These are phyloP conservation scores for Poecile montanus DNA, from an alignment of 2,797 vertebrate species.

Conservation along the genomic window DNA sequence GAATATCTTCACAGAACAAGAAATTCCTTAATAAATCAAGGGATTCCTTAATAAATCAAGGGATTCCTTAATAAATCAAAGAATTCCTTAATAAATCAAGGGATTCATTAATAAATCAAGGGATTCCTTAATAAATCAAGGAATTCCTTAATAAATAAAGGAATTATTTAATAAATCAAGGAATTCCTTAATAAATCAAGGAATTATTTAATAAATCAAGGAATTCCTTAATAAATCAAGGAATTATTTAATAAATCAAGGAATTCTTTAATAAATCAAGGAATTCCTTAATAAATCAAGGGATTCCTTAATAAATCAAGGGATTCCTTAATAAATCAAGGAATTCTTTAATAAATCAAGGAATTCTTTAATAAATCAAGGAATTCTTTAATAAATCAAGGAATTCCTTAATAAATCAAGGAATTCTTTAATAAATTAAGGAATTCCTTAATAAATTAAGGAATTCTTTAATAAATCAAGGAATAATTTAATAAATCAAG, in stretches of 20 bases:
- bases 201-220: not conserved
- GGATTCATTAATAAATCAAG: not conserved
- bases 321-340: no score
- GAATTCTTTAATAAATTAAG: no score
- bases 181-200: not conserved
- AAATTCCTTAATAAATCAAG: not conserved
- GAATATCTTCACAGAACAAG: no score
- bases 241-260: not conserved
- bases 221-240: not conserved
- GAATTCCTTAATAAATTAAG: no score
- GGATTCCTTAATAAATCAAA: not conserved
- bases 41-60: not conserved
- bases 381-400: not conserved
- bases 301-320: not conserved
- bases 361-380: not conserved
- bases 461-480: not conserved
- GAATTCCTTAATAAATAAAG: not conserved
- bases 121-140: no score
- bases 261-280: not conserved
- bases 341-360: no score
- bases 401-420: not conserved
- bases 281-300: no score
- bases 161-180: no score
- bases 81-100: not conserved
- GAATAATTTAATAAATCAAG: not conserved